Base-by-base conservation (phyloP, 2,797 vertebrate genomes). In the Ara ararauna region DNA sequence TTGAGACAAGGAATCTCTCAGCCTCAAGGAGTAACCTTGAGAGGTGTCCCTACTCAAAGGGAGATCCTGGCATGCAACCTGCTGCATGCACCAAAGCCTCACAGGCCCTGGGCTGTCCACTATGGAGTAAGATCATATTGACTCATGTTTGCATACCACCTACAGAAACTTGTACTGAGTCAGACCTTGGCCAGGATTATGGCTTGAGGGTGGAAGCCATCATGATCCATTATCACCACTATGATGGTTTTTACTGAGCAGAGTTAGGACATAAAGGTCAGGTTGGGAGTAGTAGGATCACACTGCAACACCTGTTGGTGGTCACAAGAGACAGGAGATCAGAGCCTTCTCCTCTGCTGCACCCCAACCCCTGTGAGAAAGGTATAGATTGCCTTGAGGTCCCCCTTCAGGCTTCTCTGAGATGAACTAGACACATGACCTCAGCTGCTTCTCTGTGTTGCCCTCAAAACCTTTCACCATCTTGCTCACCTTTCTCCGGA, bases 311-410 rank as follows among this genome's bases (percentile, higher is more conserved):
- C 32, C 40, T 62, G 9, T 7, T 2, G 1, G 17, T 29, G 26
- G 47, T 67, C 78, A 13, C 18, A 15, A 58, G 21, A 21, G 14
- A 30, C 20, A 66, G 12, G 26, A 61, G 16, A 72, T 32, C 24
- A 53, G 66, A 14, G 16, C 1, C 3, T 29, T 11, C 17, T 5
- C 0, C 16, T 32, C 7, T 3, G 0, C 30, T 64, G 15, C 14
- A 24, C 9, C 0, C 4, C 14, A 1, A 3, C 32, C 21, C 32
- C 54, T 14, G 13, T 7, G 13, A 58, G 19, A 27, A 81, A 45
- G 7, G 12, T 38, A 30, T 8, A 14, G 26, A 2, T 9, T 36
- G 71, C 12, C 9, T 5, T 24, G 18, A 60, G 16, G 34, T 14
- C 27, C 5, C 3, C 13, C 3, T 7, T 47, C 13, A 6, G 5